Percentiles rank a stretch among this genome's conserved stretches.
phyloP scores from a whole-genome alignment of 2,888 invertebrate genomes.

The Cephus sareptanus region DNA sequence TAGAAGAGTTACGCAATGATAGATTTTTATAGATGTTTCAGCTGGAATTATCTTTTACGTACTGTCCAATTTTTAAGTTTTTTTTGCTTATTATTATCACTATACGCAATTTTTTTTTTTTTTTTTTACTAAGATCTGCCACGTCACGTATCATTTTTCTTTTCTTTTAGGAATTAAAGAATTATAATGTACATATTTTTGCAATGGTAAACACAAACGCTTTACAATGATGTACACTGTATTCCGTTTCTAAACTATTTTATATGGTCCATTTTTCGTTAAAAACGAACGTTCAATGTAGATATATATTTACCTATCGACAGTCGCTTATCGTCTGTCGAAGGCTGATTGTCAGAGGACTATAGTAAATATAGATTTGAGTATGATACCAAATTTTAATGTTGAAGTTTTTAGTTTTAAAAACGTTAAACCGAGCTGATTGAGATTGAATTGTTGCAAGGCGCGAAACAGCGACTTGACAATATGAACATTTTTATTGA shows the following conservation, averaged over 20 bases:
- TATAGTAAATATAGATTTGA: slow-evolving; percentile 3
- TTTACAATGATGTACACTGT: background rate
- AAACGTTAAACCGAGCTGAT: background rate
- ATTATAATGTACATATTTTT: background rate
- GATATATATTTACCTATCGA: background rate
- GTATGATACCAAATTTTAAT: slow-evolving; percentile 5
- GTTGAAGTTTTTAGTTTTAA: background rate
- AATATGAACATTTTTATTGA: background rate
- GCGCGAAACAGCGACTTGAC: background rate
- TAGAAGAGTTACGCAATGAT: background rate
- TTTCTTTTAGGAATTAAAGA: background rate
- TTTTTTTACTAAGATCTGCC: background rate
- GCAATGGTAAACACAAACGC: background rate
- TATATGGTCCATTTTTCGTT: background rate
- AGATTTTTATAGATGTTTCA: slow-evolving; percentile 7
- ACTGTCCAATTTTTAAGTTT: background rate
- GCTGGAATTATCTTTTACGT: background rate
- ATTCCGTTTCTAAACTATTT: background rate
- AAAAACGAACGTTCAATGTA: background rate
- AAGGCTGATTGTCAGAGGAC: slow-evolving; percentile 10
- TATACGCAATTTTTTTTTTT: background rate
- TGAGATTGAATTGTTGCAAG: background rate
- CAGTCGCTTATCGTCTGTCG: background rate
- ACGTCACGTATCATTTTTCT: background rate
- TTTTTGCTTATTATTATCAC: background rate